phyloP scores from a whole-genome alignment of 2,888 invertebrate genomes.

The Heliconius aoede region DNA sequence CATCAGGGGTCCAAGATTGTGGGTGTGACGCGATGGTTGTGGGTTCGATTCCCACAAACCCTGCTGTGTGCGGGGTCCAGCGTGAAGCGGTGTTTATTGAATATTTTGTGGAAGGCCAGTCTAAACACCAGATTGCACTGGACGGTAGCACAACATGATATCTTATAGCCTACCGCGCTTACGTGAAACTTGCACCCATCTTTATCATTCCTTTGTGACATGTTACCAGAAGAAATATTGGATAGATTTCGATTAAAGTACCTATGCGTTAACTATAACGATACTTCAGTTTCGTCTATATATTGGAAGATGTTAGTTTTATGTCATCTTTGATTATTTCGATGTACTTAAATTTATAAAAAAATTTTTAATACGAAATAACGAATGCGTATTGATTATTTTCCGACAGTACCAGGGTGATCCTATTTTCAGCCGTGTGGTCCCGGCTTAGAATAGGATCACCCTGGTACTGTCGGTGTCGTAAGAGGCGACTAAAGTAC shows the following conservation, averaged over 20 bases:
- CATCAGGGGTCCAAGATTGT: too few species aligned
- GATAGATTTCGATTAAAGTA: conserved; percentile 43
- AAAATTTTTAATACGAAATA: too few species aligned
- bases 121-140: conserved; percentile 49
- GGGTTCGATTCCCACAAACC: too few species aligned
- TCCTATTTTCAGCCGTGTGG: too few species aligned
- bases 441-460: too few species aligned
- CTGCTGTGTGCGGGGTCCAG: neutral
- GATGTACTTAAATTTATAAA: neutral
- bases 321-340: neutral
- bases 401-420: too few species aligned
- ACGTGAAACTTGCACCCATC: conserved; percentile 58
- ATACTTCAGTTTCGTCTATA: conserved; percentile 20
- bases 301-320: neutral
- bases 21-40: too few species aligned
- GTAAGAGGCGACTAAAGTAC: too few species aligned
- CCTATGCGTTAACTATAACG: conserved; percentile 33
- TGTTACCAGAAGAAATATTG: conserved; percentile 46
- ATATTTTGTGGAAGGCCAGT: conserved; percentile 24
- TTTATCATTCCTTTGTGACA: conserved; percentile 50
- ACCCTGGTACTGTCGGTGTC: too few species aligned
- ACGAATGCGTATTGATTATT: too few species aligned
- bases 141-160: conserved; percentile 68
- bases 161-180: conserved; percentile 65
- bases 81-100: neutral